Percentiles rank a stretch among this genome's conserved stretches.
These are phyloP conservation scores for Colletes collaris DNA, from an alignment of 2,888 invertebrate species.

Conservation along the genomic window DNA sequence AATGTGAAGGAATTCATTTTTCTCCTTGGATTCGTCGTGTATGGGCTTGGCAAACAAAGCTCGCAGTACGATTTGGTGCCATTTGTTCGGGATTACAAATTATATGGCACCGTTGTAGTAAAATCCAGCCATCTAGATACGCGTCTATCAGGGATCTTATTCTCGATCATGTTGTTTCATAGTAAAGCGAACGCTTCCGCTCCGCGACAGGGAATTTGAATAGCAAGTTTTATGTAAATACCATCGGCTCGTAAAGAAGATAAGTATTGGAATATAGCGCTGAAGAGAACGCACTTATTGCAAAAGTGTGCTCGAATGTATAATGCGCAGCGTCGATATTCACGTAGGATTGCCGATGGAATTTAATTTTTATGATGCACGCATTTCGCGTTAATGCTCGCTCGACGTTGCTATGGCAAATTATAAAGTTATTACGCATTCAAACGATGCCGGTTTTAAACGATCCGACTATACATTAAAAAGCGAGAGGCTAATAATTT, in stretches of 20 bases:
- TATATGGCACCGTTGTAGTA: slow-evolving; percentile 22
- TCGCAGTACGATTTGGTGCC: background rate
- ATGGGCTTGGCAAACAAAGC: slow-evolving; percentile 25
- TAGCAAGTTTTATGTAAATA: slow-evolving; percentile 48
- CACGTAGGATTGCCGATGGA: background rate
- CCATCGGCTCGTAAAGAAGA: slow-evolving; percentile 46
- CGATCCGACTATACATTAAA: background rate
- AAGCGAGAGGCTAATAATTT: slow-evolving; percentile 8
- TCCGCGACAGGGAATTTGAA: slow-evolving; percentile 37
- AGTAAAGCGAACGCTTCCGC: slow-evolving; percentile 28
- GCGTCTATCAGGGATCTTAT: slow-evolving; percentile 32
- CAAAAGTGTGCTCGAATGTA: slow-evolving; percentile 15
- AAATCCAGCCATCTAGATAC: slow-evolving; percentile 32
- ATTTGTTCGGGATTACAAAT: slow-evolving; percentile 33
- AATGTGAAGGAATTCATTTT: slow-evolving; percentile 21
- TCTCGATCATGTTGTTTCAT: slow-evolving; percentile 43
- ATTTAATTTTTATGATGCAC: slow-evolving; percentile 10
- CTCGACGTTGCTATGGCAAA: background rate
- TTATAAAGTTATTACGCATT: slow-evolving; percentile 3
- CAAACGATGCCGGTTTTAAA: slow-evolving; percentile 17
- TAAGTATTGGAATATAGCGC: slow-evolving; percentile 28
- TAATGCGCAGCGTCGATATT: slow-evolving; percentile 11
- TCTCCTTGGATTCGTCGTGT: background rate
- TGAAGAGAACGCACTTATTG: slow-evolving; percentile 32
- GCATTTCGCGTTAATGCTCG: background rate